Evolutionary conservation across 1,140 invertebrate species (phyloP), one percentile per base, ranked within the genome.

Genomic region (Neodiprion lecontei): DNA sequence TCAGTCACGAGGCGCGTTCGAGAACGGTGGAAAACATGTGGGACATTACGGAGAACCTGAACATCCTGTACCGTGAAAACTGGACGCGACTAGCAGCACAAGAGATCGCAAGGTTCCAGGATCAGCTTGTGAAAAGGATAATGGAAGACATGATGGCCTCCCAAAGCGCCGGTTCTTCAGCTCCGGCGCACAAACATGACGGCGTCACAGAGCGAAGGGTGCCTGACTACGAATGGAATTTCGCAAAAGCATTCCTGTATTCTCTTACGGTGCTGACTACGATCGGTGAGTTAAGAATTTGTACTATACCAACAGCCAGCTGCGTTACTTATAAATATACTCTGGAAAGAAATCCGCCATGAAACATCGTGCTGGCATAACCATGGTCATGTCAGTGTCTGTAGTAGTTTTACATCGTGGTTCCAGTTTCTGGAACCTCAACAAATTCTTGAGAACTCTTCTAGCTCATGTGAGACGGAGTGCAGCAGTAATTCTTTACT

Each of bases 211-310:
- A 78, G 65, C 79, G 82, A 78, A 82, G 82, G 73, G 75, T 82
- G 71, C 76, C 79, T 80, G 83, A 93, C 47, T 93, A 93, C 83
- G 94, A 96, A 82, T 99, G 96, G 96, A 97, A 95, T 81, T 96
- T 98, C 83, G 95, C 96, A 28, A 95, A 96, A 84, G 95, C 97
- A 14, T 98, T 98, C 87, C 92, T 99, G 23, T 99, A 99, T 89
- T 98, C 97, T 14, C 90, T 99, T 71, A 99, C 97, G 21, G 95
- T 98, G 69, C 92, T 98, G 53, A 99, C 97, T 5, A 99, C 97
- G 75, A 98, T 98, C 84, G 97, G 97, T 98, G 90, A 93, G 94
- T 92, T 61, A 12, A 61, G 11, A 12, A n/a, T n/a, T 61, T 61
- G 1, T 40, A 40, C 28, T 5, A 40, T 5, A 40, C 28, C 2